Percentiles rank a stretch among this genome's conserved stretches.
phyloP scores from a whole-genome alignment of 2,888 invertebrate genomes.

The Lithophane semibrunnea region DNA sequence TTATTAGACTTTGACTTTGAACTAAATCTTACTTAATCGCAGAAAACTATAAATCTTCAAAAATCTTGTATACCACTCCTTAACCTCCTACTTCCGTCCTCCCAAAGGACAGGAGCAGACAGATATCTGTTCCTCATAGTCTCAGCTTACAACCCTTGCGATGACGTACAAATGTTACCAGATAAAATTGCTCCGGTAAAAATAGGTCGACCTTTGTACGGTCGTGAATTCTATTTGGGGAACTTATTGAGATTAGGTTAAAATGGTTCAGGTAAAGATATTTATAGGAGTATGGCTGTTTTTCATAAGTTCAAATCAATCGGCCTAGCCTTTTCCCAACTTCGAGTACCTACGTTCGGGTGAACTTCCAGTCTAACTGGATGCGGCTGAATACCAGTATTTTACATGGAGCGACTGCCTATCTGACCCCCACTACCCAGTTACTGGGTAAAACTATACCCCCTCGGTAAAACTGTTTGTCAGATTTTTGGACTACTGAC shows the following conservation, averaged over 20 bases:
- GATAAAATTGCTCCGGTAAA: slow-evolving; percentile 34
- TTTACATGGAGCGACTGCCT: background rate
- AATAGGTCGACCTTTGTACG: slow-evolving; percentile 21
- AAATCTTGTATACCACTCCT: background rate
- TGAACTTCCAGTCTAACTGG: background rate
- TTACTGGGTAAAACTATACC: background rate
- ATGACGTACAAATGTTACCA: slow-evolving; percentile 61
- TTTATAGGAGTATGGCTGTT: background rate
- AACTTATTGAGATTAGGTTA: background rate
- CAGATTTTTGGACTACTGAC: background rate
- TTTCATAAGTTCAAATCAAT: background rate
- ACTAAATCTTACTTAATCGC: background rate
- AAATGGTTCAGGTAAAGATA: background rate
- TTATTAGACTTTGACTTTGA: too few species aligned
- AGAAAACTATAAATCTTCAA: background rate
- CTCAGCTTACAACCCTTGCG: slow-evolving; percentile 52
- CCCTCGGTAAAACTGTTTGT: background rate
- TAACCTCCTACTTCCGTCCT: slow-evolving; percentile 9
- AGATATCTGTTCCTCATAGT: slow-evolving; percentile 44
- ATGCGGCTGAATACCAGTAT: background rate
- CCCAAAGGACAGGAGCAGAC: slow-evolving; percentile 20
- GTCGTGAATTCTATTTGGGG: slow-evolving; percentile 6
- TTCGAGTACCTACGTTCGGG: background rate
- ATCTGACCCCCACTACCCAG: background rate
- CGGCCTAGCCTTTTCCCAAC: background rate